Evolutionary conservation across 2,797 vertebrate genomes (phyloP).

Genomic region (Tokudaia muenninki): DNA sequence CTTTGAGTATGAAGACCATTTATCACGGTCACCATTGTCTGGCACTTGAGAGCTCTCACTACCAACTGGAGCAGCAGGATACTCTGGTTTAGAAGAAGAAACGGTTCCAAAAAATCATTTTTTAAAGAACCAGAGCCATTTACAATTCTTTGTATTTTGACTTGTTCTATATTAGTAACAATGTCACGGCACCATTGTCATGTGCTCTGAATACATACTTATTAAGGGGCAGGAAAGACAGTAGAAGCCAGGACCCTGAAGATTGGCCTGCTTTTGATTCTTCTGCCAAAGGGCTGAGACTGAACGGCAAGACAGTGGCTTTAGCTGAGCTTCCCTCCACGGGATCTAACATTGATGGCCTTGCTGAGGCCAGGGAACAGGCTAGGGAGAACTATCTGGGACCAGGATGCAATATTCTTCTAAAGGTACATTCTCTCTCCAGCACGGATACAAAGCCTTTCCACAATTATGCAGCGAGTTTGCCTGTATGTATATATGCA

Average conservation of each 20-base stretch:
- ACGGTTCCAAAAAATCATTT: slow-evolving; percentile 77
- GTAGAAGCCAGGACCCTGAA: slow-evolving; percentile 78
- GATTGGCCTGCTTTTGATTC: slow-evolving; percentile 71
- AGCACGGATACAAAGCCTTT: background rate
- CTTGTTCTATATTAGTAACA: slow-evolving; percentile 81
- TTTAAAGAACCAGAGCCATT: slow-evolving; percentile 80
- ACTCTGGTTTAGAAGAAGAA: slow-evolving; percentile 82
- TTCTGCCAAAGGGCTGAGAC: slow-evolving; percentile 69
- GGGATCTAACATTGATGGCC: slow-evolving; percentile 32
- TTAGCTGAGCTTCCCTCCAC: slow-evolving; percentile 51
- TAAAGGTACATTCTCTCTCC: background rate
- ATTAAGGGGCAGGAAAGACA: slow-evolving; percentile 83
- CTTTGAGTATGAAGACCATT: slow-evolving; percentile 84
- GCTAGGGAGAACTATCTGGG: background rate
- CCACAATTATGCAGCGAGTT: background rate
- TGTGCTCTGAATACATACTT: slow-evolving; percentile 82
- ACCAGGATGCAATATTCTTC: background rate
- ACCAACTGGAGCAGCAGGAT: slow-evolving; percentile 80
- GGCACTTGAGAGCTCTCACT: slow-evolving; percentile 82
- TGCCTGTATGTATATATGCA: background rate
- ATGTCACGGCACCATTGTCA: slow-evolving; percentile 74
- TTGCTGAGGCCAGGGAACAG: slow-evolving; percentile 10
- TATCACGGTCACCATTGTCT: slow-evolving; percentile 82
- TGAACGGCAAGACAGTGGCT: slow-evolving; percentile 58
- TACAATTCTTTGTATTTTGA: slow-evolving; percentile 81